Base-by-base conservation (phyloP, 2,888 invertebrate genomes). In the Catocala fraxini region DNA sequence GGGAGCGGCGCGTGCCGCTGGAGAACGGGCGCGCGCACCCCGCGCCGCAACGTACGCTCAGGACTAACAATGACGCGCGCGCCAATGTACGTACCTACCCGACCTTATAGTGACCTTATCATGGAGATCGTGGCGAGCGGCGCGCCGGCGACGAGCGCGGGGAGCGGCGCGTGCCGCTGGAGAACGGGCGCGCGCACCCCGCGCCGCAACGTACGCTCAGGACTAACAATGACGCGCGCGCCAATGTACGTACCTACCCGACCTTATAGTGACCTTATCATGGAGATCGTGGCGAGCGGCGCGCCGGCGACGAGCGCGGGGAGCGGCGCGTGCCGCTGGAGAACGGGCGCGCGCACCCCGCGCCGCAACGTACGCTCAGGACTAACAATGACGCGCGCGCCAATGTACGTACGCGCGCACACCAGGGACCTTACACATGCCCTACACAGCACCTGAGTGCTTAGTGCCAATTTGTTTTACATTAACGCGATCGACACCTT, bases 21-120 rank as follows among this genome's bases (percentile, higher is more conserved):
- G 91, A 91, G 89, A 92, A 91, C 81, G 92, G 91, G 0, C 90
- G 89, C 68, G 82, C 88, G 63, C 88, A 87, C 66, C 76, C 83
- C 64, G 68, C 64, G 70, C 61, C 71, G 59, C 77, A 68, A 69
- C 71, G 70, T 53, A 52, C 65, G 57, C 65, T 62, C 0, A 52
- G 71, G 1, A 45, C 60, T 39, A 51, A 42, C 35, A 48, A 25
- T 7, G 61, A 59, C 62, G 63, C 51, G 11, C 68, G 58, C 15
- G 60, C 60, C 0, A 59, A 68, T n/a, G 65, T 68, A 47, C 48
- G 63, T 48, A 54, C 12, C 0, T 12, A 33, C 49, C 49, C 35
- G 5, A 35, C 35, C 15, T 15, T 12, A n/a, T n/a, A n/a, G n/a
- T n/a, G n/a, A n/a, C n/a, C n/a, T n/a, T n/a, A n/a, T n/a, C n/a